phyloP scores from a whole-genome alignment of 2,113 vertebrate genomes.

The Austrofundulus limnaeus region DNA sequence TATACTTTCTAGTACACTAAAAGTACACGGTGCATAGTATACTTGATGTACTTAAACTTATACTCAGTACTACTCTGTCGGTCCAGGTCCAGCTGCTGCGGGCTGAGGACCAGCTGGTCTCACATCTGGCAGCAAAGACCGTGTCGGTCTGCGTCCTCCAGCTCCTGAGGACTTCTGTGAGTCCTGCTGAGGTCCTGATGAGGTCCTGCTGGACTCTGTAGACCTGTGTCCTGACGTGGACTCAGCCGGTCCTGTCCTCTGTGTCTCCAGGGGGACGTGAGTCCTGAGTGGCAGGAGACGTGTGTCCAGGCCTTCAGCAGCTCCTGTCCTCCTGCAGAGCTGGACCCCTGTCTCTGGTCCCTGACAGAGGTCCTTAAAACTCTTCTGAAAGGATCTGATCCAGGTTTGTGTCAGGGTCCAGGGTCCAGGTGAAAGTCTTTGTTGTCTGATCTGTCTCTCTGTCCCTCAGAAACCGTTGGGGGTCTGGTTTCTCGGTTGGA shows the following conservation, averaged over 20 bases:
- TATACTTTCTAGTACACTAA: no score
- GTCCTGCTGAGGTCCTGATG: conserved; percentile 37
- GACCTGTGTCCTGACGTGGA: no score
- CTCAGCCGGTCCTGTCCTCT: no score
- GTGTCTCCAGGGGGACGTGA: conserved; percentile 70
- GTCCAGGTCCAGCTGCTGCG: conserved; percentile 71
- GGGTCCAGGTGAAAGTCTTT: not conserved
- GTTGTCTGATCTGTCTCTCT: not conserved
- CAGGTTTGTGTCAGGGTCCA: not conserved
- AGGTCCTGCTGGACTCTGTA: no score
- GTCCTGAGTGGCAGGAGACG: conserved; percentile 77
- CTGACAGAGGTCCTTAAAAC: conserved; percentile 76
- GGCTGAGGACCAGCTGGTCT: conserved; percentile 74
- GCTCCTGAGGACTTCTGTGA: conserved; percentile 80
- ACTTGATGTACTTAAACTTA: no score
- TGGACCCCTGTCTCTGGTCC: conserved; percentile 78
- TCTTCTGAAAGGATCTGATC: conserved; percentile 70
- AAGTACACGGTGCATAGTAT: no score
- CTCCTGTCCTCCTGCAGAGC: not conserved
- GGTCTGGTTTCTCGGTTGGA: conserved; percentile 80
- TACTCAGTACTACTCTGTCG: no score
- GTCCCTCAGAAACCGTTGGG: conserved; percentile 72
- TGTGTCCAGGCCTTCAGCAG: conserved; percentile 73
- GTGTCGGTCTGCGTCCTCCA: conserved; percentile 78
- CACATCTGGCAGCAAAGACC: conserved; percentile 84